Percentiles rank a stretch among this genome's conserved stretches.
Conservation (phyloP, 2,888 invertebrate species). For the Zonitis immaculata region DNA sequence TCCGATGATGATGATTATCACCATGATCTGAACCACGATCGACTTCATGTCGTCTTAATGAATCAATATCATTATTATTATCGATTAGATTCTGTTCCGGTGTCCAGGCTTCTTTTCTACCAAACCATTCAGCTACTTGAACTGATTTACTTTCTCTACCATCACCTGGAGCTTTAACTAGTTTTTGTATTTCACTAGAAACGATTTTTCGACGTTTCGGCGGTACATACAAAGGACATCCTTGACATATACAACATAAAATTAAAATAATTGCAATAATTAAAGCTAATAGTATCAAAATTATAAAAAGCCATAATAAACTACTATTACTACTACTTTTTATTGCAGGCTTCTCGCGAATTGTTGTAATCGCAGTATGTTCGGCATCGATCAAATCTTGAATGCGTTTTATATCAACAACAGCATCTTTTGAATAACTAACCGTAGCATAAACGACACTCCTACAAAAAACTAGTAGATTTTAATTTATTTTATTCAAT, state of each 20-base stretch:
- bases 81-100: slow-evolving; percentile 66
- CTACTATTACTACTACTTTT: slow-evolving; percentile 54
- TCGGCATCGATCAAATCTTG: slow-evolving; percentile 54
- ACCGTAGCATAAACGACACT: slow-evolving; percentile 71
- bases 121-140: slow-evolving; percentile 71
- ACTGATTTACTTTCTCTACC: slow-evolving; percentile 65
- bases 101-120: slow-evolving; percentile 81
- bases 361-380: slow-evolving; percentile 4
- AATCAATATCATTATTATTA: slow-evolving; percentile 58
- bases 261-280: slow-evolving; percentile 66
- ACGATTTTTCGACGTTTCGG: slow-evolving; percentile 71
- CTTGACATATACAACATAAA: slow-evolving; percentile 78
- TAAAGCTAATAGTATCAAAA: slow-evolving; percentile 70
- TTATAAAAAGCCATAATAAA: slow-evolving; percentile 69
- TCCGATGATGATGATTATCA: slow-evolving; percentile 32
- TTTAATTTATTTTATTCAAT: too few species aligned
- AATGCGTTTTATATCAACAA: slow-evolving; percentile 68
- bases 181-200: slow-evolving; percentile 69
- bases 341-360: slow-evolving; percentile 21
- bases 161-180: slow-evolving; percentile 64
- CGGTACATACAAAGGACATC: slow-evolving; percentile 77
- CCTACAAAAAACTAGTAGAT: slow-evolving; percentile 46
- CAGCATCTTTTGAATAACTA: slow-evolving; percentile 58
- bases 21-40: slow-evolving; percentile 68
- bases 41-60: slow-evolving; percentile 69